These are phyloP conservation scores for Scelioninae gen. 1 DNA, from an alignment of 2,888 invertebrate species.

Conservation along the genomic window DNA sequence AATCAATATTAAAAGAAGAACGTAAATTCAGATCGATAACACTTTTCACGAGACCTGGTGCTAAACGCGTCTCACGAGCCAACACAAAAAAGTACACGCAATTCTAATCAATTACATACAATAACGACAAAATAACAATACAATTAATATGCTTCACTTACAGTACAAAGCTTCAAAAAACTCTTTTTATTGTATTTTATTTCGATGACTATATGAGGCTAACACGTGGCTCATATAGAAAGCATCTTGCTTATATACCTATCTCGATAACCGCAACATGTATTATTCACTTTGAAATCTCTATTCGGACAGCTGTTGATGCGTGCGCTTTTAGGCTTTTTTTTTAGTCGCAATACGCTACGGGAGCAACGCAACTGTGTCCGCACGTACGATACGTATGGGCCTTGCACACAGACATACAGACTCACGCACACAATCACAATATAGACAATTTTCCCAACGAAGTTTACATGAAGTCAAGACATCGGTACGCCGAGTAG, in stretches of 20 bases:
- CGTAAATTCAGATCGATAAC: not conserved
- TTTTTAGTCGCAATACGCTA: slow-evolving; percentile 66
- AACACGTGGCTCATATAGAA: slow-evolving; percentile 59
- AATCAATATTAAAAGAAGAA: not conserved
- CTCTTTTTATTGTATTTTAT: slow-evolving; percentile 29
- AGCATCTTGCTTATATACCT: slow-evolving; percentile 64
- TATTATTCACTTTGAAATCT: slow-evolving; percentile 57
- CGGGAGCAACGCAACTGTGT: slow-evolving; percentile 68
- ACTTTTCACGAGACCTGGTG: slow-evolving; percentile 57
- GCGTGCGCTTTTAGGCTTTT: slow-evolving; percentile 70
- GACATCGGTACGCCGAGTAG: slow-evolving; percentile 52
- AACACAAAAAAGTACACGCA: slow-evolving; percentile 69
- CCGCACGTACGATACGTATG: slow-evolving; percentile 70
- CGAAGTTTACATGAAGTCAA: slow-evolving; percentile 62
- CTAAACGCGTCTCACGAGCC: slow-evolving; percentile 51
- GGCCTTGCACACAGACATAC: slow-evolving; percentile 70
- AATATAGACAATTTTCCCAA: slow-evolving; percentile 62
- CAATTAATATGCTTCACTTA: slow-evolving; percentile 61
- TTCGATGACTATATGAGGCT: slow-evolving; percentile 44
- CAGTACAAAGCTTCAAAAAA: slow-evolving; percentile 45
- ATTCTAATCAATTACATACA: slow-evolving; percentile 45
- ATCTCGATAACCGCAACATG: slow-evolving; percentile 66
- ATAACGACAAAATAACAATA: slow-evolving; percentile 54
- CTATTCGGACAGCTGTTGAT: slow-evolving; percentile 66
- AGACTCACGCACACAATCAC: slow-evolving; percentile 69